A percentile compares a stretch with the other conserved stretches of the same genome.
phyloP scores from a whole-genome alignment of 2,797 vertebrate genomes.

The Enteromius viviparus region DNA sequence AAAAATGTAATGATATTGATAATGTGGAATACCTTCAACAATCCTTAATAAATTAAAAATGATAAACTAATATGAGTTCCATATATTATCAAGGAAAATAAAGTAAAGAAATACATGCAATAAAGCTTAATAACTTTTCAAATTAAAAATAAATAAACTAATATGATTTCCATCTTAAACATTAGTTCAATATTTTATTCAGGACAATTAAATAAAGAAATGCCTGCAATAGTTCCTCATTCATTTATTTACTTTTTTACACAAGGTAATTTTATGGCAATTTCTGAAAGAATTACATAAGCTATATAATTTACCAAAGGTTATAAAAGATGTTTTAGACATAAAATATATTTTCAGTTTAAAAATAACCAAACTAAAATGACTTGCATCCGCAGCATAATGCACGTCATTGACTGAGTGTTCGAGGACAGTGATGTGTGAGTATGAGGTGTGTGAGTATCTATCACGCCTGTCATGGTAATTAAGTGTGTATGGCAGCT shows the following conservation, averaged over 20 bases:
- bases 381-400: not conserved
- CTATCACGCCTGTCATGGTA: conserved; percentile 12
- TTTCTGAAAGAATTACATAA: no score
- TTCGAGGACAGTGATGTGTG: not conserved
- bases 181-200: not conserved
- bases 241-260: no score
- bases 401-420: not conserved
- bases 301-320: no score
- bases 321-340: no score
- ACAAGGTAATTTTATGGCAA: no score
- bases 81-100: not conserved
- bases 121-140: not conserved
- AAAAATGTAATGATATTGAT: not conserved
- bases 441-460: not conserved
- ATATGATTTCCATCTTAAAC: not conserved
- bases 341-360: not conserved
- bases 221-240: not conserved
- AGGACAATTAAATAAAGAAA: not conserved
- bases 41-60: no score
- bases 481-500: conserved; percentile 30
- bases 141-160: not conserved
- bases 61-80: no score
- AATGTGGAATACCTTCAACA: no score
- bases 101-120: not conserved
- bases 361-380: not conserved